Percentiles rank a stretch among this genome's conserved stretches.
Conservation (phyloP, 2,888 invertebrate genomes). For the Campoletis raptor region DNA sequence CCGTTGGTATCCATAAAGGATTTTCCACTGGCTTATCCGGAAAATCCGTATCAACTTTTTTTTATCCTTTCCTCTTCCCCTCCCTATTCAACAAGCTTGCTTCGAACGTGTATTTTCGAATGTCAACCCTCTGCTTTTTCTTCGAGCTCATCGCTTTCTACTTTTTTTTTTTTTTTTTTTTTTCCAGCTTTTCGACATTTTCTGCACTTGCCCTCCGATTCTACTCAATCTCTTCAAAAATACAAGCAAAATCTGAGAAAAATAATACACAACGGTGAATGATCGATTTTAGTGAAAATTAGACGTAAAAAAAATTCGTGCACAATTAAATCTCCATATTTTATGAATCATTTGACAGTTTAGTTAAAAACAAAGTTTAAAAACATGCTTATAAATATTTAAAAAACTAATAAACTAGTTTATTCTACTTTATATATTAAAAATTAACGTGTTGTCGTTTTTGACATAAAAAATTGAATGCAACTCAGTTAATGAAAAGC, state of each 20-base stretch:
- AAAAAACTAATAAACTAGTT: background rate
- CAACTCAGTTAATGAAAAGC: background rate
- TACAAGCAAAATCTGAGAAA: background rate
- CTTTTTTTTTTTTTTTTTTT: constrained; percentile 18
- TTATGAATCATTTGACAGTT: background rate
- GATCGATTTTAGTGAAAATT: no score
- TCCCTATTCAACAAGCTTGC: constrained; percentile 50
- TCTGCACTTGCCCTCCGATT: background rate
- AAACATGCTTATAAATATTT: background rate
- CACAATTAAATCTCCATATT: background rate
- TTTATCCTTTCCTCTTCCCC: background rate
- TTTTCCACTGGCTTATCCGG: constrained; percentile 64
- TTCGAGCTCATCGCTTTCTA: constrained; percentile 13
- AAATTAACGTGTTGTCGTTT: background rate
- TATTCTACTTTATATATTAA: background rate
- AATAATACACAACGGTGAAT: no score
- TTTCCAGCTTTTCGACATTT: constrained; percentile 4
- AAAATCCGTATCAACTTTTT: constrained; percentile 67
- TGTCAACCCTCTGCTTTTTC: constrained; percentile 46
- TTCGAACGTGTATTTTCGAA: constrained; percentile 50
- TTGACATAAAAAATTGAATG: background rate
- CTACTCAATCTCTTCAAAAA: background rate
- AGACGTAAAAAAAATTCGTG: background rate
- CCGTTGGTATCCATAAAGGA: constrained; percentile 61
- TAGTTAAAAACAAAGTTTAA: background rate